Percentiles rank a stretch among this genome's conserved stretches.
phyloP scores from a whole-genome alignment of 2,113 vertebrate genomes.

The Copsychus sechellarum region DNA sequence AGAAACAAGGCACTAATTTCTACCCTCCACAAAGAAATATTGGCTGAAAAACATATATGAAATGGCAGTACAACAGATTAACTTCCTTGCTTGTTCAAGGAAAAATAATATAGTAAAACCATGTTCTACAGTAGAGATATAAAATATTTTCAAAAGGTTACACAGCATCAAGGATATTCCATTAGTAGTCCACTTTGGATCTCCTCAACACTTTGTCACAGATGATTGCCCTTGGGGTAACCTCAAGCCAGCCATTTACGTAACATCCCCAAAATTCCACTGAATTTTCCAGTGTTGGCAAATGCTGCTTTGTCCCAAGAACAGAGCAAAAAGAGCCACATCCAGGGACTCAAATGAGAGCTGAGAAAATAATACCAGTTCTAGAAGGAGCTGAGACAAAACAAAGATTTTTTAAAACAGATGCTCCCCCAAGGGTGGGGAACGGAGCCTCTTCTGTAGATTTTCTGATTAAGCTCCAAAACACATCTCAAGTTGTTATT shows the following conservation, averaged over 20 bases:
- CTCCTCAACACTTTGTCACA: not conserved
- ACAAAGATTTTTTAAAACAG: not conserved
- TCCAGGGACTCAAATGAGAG: not conserved
- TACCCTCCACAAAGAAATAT: rapidly evolving
- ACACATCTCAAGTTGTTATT: not conserved
- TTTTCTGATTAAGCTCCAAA: not conserved
- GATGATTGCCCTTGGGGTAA: not conserved
- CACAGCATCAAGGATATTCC: not conserved
- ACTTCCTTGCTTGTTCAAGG: not conserved
- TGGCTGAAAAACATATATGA: not conserved
- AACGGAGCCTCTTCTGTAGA: not conserved
- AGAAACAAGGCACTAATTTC: not conserved
- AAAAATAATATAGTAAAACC: not conserved
- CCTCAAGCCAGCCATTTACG: not conserved
- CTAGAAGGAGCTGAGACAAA: not conserved
- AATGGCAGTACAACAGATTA: not conserved
- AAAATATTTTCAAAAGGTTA: not conserved
- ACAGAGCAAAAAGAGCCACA: not conserved
- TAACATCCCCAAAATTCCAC: not conserved
- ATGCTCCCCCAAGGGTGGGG: not conserved
- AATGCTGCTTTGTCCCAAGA: not conserved
- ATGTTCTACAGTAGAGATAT: not conserved
- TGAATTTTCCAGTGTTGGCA: not conserved
- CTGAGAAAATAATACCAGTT: not conserved
- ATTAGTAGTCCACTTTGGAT: not conserved